Percentiles rank a stretch among this genome's conserved stretches.
Conservation (phyloP, 1,140 invertebrate genomes). For the Drosophila nasuta region DNA sequence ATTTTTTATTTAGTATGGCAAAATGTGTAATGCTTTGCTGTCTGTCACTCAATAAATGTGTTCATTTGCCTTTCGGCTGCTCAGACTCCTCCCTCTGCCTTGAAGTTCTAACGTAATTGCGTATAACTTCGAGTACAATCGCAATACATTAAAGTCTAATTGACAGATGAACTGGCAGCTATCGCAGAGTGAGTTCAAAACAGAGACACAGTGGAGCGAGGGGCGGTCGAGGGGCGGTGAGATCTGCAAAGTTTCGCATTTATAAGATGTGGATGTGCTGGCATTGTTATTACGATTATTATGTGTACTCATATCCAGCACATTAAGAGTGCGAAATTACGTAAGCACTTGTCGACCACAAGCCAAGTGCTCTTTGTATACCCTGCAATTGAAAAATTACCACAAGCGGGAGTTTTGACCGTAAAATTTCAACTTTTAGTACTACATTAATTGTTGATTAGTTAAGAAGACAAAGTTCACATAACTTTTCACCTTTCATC, state of each 20-base stretch:
- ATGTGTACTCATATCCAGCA: conserved; percentile 42
- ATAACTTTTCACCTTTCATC: too few relatives aligned
- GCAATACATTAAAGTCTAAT: conserved; percentile 79
- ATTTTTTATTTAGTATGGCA: conserved; percentile 17
- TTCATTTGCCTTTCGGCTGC: conserved; percentile 68
- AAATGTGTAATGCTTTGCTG: conserved; percentile 51
- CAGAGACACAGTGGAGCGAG: not conserved
- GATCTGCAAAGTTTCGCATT: conserved; percentile 36
- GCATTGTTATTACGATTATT: conserved; percentile 15
- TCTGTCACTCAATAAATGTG: conserved; percentile 60
- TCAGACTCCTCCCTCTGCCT: conserved; percentile 16
- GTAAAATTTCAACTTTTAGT: too few relatives aligned
- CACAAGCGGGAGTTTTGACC: not conserved
- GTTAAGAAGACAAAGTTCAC: too few relatives aligned
- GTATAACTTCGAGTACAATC: conserved; percentile 74
- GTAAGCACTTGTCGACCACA: conserved; percentile 68
- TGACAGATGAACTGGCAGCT: conserved; percentile 75
- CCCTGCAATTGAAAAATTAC: conserved; percentile 3
- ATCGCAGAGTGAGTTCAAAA: not conserved
- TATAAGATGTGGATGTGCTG: conserved; percentile 38
- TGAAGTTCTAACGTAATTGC: conserved; percentile 78
- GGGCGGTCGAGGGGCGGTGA: not conserved
- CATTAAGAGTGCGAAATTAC: conserved; percentile 66
- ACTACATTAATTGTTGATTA: too few relatives aligned
- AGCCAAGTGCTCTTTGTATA: conserved; percentile 7